These are phyloP conservation scores for Drosophila peninsularis DNA, from an alignment of 2,888 invertebrate genomes.

Conservation along the genomic window DNA sequence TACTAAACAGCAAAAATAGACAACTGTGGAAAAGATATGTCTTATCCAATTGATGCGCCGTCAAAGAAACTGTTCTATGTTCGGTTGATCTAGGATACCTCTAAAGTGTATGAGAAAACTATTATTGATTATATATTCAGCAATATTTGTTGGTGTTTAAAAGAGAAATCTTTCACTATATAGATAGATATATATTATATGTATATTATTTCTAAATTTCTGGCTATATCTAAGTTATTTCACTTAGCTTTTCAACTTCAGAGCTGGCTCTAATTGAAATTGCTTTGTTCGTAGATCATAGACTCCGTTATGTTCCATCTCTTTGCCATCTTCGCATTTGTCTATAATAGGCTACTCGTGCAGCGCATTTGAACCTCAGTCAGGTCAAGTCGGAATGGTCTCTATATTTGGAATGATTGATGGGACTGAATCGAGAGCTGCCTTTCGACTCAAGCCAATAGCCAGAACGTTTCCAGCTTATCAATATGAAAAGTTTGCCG, in stretches of 20 bases:
- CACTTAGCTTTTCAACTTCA: not conserved
- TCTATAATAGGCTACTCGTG: not conserved
- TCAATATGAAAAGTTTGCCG: constrained; percentile 4
- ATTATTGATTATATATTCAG: too few relatives aligned
- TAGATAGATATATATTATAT: too few relatives aligned
- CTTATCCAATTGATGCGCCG: too few relatives aligned
- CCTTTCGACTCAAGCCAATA: not conserved
- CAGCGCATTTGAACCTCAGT: not conserved
- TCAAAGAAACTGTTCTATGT: too few relatives aligned
- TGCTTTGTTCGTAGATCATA: not conserved
- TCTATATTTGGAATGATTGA: constrained; percentile 37
- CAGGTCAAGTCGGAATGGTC: constrained; percentile 8
- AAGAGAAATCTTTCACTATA: too few relatives aligned
- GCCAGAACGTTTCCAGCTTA: constrained; percentile 3
- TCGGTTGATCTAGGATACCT: too few relatives aligned
- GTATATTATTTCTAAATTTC: too few relatives aligned
- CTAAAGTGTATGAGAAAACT: too few relatives aligned
- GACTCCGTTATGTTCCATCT: not conserved
- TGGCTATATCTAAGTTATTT: too few relatives aligned
- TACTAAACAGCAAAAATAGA: too few relatives aligned
- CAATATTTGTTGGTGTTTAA: too few relatives aligned
- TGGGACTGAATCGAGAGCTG: constrained; percentile 24
- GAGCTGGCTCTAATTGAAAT: not conserved
- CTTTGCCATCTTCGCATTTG: not conserved
- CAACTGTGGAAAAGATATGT: too few relatives aligned